Evolutionary conservation across 1,140 invertebrate genomes (phyloP).

Genomic region (Penaeus japonicus): DNA sequence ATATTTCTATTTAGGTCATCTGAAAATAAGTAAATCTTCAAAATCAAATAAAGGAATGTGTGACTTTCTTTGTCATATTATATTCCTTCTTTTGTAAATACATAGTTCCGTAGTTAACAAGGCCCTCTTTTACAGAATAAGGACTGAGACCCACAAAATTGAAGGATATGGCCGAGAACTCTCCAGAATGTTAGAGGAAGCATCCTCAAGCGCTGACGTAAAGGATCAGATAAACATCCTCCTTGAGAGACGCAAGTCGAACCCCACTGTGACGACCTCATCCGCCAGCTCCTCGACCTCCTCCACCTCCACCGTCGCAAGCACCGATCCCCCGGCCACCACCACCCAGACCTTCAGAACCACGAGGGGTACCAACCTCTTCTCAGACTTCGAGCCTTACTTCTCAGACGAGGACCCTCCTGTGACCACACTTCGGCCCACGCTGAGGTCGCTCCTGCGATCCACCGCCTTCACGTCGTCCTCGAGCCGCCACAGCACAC

Average conservation of each 20-base stretch:
- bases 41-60: no score
- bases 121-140: conserved; percentile 18
- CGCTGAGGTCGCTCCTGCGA: not conserved
- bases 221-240: conserved; percentile 28
- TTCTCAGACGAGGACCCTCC: conserved; percentile 24
- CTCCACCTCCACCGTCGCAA: not conserved
- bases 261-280: not conserved
- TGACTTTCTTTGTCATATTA: no score
- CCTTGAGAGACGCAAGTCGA: not conserved
- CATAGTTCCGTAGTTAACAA: not conserved
- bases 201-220: conserved; percentile 29
- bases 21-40: no score
- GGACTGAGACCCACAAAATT: conserved; percentile 52
- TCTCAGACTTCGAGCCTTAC: conserved; percentile 17
- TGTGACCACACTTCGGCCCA: not conserved
- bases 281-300: not conserved
- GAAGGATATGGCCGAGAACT: conserved; percentile 46
- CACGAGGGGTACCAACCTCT: not conserved
- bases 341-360: not conserved
- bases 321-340: not conserved
- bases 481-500: not conserved
- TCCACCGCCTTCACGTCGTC: not conserved
- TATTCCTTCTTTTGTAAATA: no score
- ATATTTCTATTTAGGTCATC: no score
- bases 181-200: conserved; percentile 31